Conservation (phyloP, 2,888 invertebrate genomes). For the Dermolepida albohirtum region DNA sequence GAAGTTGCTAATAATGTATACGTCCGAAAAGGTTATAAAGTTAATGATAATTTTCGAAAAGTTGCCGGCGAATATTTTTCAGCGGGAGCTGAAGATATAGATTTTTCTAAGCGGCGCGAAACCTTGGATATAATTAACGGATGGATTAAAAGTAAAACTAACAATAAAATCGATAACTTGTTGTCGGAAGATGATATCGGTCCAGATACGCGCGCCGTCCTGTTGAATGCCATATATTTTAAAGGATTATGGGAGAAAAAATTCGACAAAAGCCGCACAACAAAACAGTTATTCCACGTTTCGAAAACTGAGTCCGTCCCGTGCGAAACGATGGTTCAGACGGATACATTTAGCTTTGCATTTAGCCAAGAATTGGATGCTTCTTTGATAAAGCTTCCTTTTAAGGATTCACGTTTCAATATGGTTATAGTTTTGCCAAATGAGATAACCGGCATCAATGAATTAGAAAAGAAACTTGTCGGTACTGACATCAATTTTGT, state of each 20-base stretch:
- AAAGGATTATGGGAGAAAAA: slow-evolving; percentile 80
- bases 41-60: too few species aligned
- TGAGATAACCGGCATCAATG: slow-evolving; percentile 72
- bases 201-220: slow-evolving; percentile 73
- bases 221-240: slow-evolving; percentile 89
- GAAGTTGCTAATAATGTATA: too few species aligned
- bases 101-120: slow-evolving; percentile 46
- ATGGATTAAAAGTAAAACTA: slow-evolving; percentile 85
- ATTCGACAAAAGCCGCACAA: slow-evolving; percentile 73
- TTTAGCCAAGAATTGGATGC: slow-evolving; percentile 69
- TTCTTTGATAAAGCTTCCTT: slow-evolving; percentile 77
- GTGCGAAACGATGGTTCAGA: slow-evolving; percentile 79
- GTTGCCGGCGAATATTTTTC: too few species aligned
- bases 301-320: slow-evolving; percentile 68
- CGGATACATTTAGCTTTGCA: slow-evolving; percentile 67
- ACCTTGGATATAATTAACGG: slow-evolving; percentile 76
- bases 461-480: slow-evolving; percentile 61
- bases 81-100: too few species aligned
- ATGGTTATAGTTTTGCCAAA: slow-evolving; percentile 84
- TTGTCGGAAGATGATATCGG: slow-evolving; percentile 71
- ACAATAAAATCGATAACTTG: slow-evolving; percentile 83
- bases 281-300: slow-evolving; percentile 73
- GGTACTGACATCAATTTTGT: slow-evolving; percentile 47
- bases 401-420: slow-evolving; percentile 74
- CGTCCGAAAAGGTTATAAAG: too few species aligned